Conservation (phyloP, 64 coral and sea anemone species). For the Porites lutea region DNA sequence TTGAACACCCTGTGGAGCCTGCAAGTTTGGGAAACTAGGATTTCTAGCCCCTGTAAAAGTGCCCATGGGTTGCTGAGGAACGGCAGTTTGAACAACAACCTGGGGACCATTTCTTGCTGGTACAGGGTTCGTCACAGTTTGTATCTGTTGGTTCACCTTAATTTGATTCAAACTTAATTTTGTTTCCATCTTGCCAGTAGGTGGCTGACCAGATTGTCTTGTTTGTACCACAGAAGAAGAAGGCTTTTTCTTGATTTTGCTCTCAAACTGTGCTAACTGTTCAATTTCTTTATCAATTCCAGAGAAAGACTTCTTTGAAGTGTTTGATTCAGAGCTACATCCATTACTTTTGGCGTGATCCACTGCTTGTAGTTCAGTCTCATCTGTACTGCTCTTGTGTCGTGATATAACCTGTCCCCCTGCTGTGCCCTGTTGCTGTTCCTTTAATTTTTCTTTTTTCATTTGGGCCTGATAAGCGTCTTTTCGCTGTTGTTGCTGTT, state of each 20-base stretch:
- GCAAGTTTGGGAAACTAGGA: constrained; percentile 23
- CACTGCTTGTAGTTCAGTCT: not conserved
- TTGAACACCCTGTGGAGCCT: not conserved
- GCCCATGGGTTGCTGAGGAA: constrained; percentile 1
- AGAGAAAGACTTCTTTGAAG: constrained; percentile 69
- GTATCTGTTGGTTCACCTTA: constrained; percentile 78
- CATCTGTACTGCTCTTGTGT: constrained; percentile 27
- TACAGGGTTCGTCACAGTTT: not conserved
- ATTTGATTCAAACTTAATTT: constrained; percentile 95
- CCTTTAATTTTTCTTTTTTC: constrained; percentile 19
- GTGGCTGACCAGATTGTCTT: constrained; percentile 41
- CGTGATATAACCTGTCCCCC: not conserved
- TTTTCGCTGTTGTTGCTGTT: constrained; percentile 52
- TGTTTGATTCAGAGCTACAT: constrained; percentile 43
- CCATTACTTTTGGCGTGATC: constrained; percentile 78
- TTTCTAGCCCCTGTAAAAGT: constrained; percentile 20
- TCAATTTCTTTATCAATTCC: constrained; percentile 88
- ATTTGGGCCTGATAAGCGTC: constrained; percentile 33
- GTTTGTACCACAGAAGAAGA: constrained; percentile 25
- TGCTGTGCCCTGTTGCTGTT: not conserved
- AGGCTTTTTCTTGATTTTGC: constrained; percentile 81
- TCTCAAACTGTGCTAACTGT: constrained; percentile 85
- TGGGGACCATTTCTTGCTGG: constrained; percentile 40
- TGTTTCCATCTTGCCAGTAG: constrained; percentile 39
- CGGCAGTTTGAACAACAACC: constrained; percentile 19